Conservation (phyloP, 2,113 vertebrate genomes). For the Platichthys stellatus region DNA sequence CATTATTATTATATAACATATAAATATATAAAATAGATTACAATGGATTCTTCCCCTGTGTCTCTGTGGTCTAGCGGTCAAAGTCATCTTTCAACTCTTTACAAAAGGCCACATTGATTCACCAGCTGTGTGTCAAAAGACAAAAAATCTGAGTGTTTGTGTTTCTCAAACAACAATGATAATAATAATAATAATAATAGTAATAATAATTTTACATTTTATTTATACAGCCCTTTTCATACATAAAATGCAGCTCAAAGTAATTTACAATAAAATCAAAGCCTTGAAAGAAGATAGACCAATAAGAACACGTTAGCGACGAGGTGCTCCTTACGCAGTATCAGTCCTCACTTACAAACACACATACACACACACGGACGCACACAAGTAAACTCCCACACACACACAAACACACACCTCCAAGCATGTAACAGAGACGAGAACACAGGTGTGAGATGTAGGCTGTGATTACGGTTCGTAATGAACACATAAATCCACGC, state of each 20-base stretch:
- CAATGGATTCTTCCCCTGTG: too few species aligned
- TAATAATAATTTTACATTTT: too few species aligned
- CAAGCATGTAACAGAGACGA: slow-evolving; percentile 52
- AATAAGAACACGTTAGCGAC: too few species aligned
- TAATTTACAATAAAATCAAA: too few species aligned
- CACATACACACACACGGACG: neutral
- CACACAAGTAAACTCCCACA: neutral
- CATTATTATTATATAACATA: too few species aligned
- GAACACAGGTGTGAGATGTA: slow-evolving; percentile 67
- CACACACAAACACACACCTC: slow-evolving; percentile 23
- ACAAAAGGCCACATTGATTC: neutral
- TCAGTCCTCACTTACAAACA: slow-evolving; percentile 4
- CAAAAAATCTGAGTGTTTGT: neutral
- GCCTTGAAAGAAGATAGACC: too few species aligned
- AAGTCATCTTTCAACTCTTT: too few species aligned
- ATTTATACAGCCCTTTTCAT: too few species aligned
- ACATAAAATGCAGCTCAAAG: too few species aligned
- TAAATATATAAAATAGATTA: too few species aligned
- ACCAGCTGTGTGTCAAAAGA: neutral
- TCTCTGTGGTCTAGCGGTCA: too few species aligned
- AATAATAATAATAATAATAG: too few species aligned
- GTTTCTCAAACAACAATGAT: neutral
- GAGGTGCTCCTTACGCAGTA: slow-evolving; percentile 5
- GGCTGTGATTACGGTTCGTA: slow-evolving; percentile 64
- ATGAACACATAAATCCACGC: slow-evolving; percentile 58